Conservation (phyloP, 2,113 vertebrate species). For the Ophthalmolycus amberensis region DNA sequence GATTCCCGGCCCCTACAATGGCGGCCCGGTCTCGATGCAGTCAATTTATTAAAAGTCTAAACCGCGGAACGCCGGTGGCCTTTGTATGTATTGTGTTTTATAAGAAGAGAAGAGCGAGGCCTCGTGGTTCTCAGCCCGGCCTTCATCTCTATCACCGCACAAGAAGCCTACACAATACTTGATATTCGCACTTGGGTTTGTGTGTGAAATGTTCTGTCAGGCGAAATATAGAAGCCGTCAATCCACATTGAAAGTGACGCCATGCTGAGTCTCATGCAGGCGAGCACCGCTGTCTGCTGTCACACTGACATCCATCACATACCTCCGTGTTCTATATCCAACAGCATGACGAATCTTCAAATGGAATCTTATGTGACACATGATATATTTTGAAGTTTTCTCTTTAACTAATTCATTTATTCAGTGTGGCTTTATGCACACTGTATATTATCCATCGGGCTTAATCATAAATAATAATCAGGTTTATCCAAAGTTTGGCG, state of each 20-base stretch:
- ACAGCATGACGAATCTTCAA: background rate
- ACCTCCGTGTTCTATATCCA: background rate
- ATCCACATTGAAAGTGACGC: background rate
- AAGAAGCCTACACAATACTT: too few relatives aligned
- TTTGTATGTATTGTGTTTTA: conserved; percentile 3
- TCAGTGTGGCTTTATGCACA: too few relatives aligned
- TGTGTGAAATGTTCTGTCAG: background rate
- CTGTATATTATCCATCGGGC: too few relatives aligned
- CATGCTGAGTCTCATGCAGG: background rate
- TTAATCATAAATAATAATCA: too few relatives aligned
- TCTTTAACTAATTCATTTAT: background rate
- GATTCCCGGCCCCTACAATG: conserved; percentile 23
- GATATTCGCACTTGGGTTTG: background rate
- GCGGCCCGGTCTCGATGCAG: conserved; percentile 23
- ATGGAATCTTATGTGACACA: background rate
- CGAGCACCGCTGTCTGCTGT: conserved; percentile 2
- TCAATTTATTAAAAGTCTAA: background rate
- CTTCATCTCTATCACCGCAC: conserved; percentile 2
- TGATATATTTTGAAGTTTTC: background rate
- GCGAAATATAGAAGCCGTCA: background rate
- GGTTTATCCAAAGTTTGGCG: too few relatives aligned
- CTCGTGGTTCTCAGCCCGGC: conserved; percentile 22
- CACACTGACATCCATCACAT: background rate
- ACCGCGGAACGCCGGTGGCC: background rate
- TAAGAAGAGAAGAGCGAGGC: conserved; percentile 27